Evolutionary conservation across 2,113 vertebrate species (phyloP), one percentile per base, ranked within the genome.

Genomic region (Telmatochromis sp.): DNA sequence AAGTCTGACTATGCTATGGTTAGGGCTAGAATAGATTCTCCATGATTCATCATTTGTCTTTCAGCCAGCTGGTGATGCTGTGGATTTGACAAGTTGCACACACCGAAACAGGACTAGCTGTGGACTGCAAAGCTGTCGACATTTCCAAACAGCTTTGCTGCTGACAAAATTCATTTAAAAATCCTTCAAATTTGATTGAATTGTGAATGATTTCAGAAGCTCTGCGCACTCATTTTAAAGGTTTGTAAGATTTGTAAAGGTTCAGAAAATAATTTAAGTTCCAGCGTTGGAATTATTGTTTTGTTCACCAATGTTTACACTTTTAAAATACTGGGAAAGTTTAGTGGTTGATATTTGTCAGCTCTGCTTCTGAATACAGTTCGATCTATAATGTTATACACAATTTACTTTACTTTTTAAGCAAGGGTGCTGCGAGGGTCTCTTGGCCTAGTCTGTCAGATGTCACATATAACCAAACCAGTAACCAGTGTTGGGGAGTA

Each of bases 391-490:
- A n/a, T n/a, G n/a, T n/a, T n/a, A n/a, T n/a, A n/a, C n/a, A n/a
- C n/a, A n/a, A n/a, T n/a, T n/a, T n/a, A n/a, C n/a, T n/a, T n/a
- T n/a, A n/a, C n/a, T n/a, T n/a, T n/a, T 28, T 15, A 23, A 70
- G 65, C 37, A 42, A 15, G 0, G 12, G 9, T 13, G 2, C 13
- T 45, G 42, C 0, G 6, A 47, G 45, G 45, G 3, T 47, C 45
- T 47, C 45, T 47, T 47, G 45, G 45, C 45, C 45, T 47, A 47
- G 45, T 47, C 14, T 47, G 45, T 47, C 14, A 0, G 45, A 47
- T 47, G 45, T 47, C 2, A 47, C 2, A 7, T 47, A 47, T 47
- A 42, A 42, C 40, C 40, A 40, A 40, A 12, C 40, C 40, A 40
- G 37, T 40, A 40, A 40, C 10, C n/a, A n/a, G n/a, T n/a, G n/a